Evolutionary conservation across 2,888 invertebrate species (phyloP).

Genomic region (Pachycephus smyrnensis): DNA sequence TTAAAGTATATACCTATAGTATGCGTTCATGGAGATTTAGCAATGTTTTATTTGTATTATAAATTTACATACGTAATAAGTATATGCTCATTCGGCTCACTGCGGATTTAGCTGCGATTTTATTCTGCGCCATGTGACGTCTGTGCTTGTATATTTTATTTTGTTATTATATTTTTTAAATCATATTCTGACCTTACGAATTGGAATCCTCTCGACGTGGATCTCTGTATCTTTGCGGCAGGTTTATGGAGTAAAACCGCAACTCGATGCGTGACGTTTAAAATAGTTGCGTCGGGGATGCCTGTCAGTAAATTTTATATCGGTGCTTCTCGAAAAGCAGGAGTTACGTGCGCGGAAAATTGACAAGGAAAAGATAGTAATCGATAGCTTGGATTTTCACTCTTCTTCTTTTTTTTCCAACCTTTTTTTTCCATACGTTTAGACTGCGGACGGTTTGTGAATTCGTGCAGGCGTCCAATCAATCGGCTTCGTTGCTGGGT

Average conservation of each 20-base stretch:
- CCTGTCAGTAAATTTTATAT: background rate
- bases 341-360: background rate
- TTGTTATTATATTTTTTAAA: background rate
- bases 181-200: background rate
- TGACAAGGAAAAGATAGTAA: background rate
- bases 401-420: background rate
- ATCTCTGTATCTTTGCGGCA: background rate
- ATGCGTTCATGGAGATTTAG: background rate
- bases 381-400: background rate
- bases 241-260: background rate
- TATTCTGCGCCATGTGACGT: background rate
- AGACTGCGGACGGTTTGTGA: background rate
- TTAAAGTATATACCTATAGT: background rate
- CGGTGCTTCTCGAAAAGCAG: background rate
- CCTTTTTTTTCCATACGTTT: background rate
- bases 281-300: background rate
- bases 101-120: background rate
- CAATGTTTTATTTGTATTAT: background rate
- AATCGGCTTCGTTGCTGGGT: background rate
- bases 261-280: background rate
- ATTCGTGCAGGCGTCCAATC: background rate
- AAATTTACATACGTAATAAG: background rate
- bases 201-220: background rate
- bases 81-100: background rate
- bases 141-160: background rate